Evolutionary conservation across 2,888 invertebrate species (phyloP).

Genomic region (Margaritifera margaritifera): DNA sequence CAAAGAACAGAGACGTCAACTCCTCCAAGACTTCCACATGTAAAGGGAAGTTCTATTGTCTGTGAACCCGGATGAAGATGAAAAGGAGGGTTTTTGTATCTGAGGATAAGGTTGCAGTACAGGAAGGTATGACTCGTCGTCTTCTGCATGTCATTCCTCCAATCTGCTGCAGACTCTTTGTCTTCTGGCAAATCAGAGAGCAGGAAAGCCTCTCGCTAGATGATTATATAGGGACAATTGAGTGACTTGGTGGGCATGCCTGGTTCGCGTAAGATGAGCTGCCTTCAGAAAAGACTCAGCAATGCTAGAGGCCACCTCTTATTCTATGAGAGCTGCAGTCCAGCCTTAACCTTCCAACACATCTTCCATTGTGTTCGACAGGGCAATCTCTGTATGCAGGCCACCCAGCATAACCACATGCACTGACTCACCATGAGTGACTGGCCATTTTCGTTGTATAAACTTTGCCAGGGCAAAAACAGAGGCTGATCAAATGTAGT

Average conservation of each 20-base stretch:
- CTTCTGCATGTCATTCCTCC: too few species aligned
- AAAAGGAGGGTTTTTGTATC: too few species aligned
- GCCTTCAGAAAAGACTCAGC: neutral
- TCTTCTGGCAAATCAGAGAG: too few species aligned
- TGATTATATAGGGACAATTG: too few species aligned
- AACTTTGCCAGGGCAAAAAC: neutral
- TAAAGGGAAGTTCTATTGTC: too few species aligned
- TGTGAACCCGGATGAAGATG: too few species aligned
- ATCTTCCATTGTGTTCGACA: neutral
- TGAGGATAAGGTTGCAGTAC: too few species aligned
- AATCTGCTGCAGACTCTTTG: too few species aligned
- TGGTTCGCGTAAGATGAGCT: neutral
- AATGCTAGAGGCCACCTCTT: neutral
- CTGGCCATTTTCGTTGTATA: neutral
- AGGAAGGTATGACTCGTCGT: too few species aligned
- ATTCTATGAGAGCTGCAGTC: too few species aligned
- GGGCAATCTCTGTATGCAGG: slow-evolving; percentile 2
- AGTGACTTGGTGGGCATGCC: neutral
- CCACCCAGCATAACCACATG: slow-evolving; percentile 1
- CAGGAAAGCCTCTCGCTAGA: too few species aligned
- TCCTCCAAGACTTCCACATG: neutral
- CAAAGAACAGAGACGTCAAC: too few species aligned
- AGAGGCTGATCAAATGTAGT: neutral
- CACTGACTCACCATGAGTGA: neutral
- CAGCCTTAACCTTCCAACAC: slow-evolving; percentile 4